Evolutionary conservation across 2,888 invertebrate genomes (phyloP), one percentile per base, ranked within the genome.

Genomic region (Drosophila neutralis): DNA sequence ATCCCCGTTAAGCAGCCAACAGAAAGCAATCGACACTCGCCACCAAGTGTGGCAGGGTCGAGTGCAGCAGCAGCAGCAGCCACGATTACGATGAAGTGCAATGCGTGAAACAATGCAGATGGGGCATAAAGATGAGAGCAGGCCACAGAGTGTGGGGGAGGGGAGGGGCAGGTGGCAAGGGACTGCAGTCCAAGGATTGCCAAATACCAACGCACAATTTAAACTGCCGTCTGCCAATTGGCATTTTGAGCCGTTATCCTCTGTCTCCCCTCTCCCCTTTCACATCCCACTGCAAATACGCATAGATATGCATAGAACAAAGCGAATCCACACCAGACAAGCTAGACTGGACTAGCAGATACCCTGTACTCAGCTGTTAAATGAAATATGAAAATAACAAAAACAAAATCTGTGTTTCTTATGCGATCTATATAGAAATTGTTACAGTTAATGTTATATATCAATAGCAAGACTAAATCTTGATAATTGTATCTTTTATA

Each of bases 21-120:
- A 71, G 61, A 75, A 67, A 72, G 83, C 68, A 82, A 74, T 83
- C 87, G 65, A 52, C 53, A 66, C 72, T 52, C 33, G 70, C 70
- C 70, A 35, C 51, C 38, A 52, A 63, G 38, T 27, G 40, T 35
- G 51, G 54, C 24, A 36, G 27, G n/a, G 24, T 24, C 10, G 31
- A 51, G 24, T 31, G 29, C 59, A 51, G 56, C 45, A 18, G 27
- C 15, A 24, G 15, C 24, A 15, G 24, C 52, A 42, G 53, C 21
- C 58, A 40, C 49, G 13, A n/a, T 56, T 13, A 27, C 36, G n/a
- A 40, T 57, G 29, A 60, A 75, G 53, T 75, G 67, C 70, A 67
- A 48, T 67, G 66, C 63, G 59, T 78, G 61, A 24, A 61, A 69
- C 54, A 74, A 74, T 74, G 68, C 69, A 59, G 62, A 58, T 49